These are phyloP conservation scores for Liolophura sinensis DNA, from an alignment of 1,140 invertebrate species.

Conservation along the genomic window DNA sequence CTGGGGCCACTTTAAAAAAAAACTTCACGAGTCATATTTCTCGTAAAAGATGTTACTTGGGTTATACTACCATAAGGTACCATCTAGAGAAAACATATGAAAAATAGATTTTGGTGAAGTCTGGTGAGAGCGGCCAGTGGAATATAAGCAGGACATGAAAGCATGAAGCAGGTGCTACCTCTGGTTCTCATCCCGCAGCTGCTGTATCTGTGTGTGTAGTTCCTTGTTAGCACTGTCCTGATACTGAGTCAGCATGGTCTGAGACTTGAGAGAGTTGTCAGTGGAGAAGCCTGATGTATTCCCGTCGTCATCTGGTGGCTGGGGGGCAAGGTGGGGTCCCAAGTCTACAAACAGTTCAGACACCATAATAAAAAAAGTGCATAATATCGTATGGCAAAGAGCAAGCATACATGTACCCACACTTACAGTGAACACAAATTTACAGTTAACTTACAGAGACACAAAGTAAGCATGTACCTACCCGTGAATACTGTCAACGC, in stretches of 20 bases:
- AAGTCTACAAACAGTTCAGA: conserved; percentile 64
- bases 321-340: conserved; percentile 77
- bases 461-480: too few species aligned
- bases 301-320: conserved; percentile 63
- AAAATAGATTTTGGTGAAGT: too few species aligned
- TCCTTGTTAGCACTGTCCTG: conserved; percentile 32
- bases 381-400: neutral
- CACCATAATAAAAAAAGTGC: conserved; percentile 1
- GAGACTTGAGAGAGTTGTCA: conserved; percentile 69
- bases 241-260: conserved; percentile 55
- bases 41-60: too few species aligned
- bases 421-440: neutral
- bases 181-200: conserved; percentile 45
- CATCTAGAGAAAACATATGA: too few species aligned
- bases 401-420: neutral
- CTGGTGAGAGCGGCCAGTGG: neutral
- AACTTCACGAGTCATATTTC: too few species aligned
- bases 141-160: neutral
- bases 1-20: too few species aligned
- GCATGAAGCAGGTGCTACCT: conserved; percentile 23
- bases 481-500: too few species aligned
- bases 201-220: conserved; percentile 36
- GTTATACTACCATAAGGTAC: too few species aligned
- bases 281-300: conserved; percentile 72
- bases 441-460: too few species aligned